Evolutionary conservation across 92 coral and sea anemone species (phyloP).

Genomic region (Actinostola sp.): DNA sequence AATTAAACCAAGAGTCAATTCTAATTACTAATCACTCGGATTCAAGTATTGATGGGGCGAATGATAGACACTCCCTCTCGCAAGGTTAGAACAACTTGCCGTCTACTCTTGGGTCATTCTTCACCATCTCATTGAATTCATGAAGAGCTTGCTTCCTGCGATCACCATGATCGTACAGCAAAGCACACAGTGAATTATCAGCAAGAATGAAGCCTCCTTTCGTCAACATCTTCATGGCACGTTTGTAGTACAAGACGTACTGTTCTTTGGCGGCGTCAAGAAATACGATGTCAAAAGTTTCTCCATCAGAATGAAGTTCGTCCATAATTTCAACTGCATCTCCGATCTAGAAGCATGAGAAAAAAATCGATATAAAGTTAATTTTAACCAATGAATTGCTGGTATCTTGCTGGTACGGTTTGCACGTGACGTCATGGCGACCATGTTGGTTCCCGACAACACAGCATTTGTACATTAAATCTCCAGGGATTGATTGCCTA

Average conservation of each 20-base stretch:
- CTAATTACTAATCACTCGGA: neutral
- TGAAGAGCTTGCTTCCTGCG: conserved; percentile 34
- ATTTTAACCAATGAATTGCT: no score
- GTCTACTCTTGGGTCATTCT: conserved; percentile 48
- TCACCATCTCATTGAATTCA: conserved; percentile 37
- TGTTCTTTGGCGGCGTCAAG: conserved; percentile 39
- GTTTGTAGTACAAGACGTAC: conserved; percentile 34
- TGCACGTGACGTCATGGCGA: no score
- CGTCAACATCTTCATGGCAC: conserved; percentile 35
- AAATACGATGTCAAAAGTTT: conserved; percentile 37
- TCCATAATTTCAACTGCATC: conserved; percentile 28
- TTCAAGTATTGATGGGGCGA: conserved; percentile 3
- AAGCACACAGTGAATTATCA: conserved; percentile 38
- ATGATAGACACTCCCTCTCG: conserved; percentile 49
- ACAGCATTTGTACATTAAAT: no score
- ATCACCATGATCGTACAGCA: conserved; percentile 32
- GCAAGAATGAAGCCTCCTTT: conserved; percentile 37
- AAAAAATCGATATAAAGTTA: no score
- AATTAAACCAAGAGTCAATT: no score
- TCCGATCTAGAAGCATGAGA: no score
- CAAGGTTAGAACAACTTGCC: conserved; percentile 35
- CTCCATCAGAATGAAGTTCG: conserved; percentile 14
- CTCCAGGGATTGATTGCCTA: no score
- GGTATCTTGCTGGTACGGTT: no score
- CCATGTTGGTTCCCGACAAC: no score